Conservation (phyloP, 1,140 invertebrate species). For the Tenebrio molitor region DNA sequence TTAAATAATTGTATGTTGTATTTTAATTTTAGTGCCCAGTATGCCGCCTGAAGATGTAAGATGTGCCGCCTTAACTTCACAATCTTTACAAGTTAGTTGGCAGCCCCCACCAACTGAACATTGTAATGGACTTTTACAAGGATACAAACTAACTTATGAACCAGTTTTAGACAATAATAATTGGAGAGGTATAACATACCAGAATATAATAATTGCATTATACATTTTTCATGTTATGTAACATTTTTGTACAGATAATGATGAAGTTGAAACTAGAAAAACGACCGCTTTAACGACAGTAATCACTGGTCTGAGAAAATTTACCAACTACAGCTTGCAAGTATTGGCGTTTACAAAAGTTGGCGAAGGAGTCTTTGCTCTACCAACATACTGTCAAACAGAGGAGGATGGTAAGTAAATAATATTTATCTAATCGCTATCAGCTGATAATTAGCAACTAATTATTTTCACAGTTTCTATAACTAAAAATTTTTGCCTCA, state of each 20-base stretch:
- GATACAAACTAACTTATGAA: constrained; percentile 84
- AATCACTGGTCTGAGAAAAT: constrained; percentile 78
- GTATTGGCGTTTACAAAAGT: constrained; percentile 86
- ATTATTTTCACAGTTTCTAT: too few species aligned
- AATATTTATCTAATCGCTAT: too few species aligned
- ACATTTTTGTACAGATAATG: constrained; percentile 63
- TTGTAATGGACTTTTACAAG: constrained; percentile 85
- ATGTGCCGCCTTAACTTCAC: constrained; percentile 79
- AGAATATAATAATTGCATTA: constrained; percentile 28
- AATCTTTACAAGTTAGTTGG: constrained; percentile 87
- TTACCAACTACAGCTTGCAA: constrained; percentile 89
- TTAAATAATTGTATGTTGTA: too few species aligned
- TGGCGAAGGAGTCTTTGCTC: constrained; percentile 82
- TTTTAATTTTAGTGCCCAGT: constrained; percentile 80
- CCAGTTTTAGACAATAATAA: constrained; percentile 74
- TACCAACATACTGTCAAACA: constrained; percentile 82
- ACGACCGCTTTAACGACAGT: constrained; percentile 78
- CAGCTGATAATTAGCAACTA: too few species aligned
- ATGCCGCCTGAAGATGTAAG: constrained; percentile 80
- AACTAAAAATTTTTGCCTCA: too few species aligned
- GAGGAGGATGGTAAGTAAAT: constrained; percentile 81
- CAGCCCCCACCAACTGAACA: constrained; percentile 83
- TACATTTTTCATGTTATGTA: too few species aligned
- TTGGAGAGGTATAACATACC: constrained; percentile 70
- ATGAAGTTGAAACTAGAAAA: constrained; percentile 77